Percentiles rank a stretch among this genome's conserved stretches.
Evolutionary conservation across 1,140 invertebrate species (phyloP).

Genomic region (Steinernema feltiae): DNA sequence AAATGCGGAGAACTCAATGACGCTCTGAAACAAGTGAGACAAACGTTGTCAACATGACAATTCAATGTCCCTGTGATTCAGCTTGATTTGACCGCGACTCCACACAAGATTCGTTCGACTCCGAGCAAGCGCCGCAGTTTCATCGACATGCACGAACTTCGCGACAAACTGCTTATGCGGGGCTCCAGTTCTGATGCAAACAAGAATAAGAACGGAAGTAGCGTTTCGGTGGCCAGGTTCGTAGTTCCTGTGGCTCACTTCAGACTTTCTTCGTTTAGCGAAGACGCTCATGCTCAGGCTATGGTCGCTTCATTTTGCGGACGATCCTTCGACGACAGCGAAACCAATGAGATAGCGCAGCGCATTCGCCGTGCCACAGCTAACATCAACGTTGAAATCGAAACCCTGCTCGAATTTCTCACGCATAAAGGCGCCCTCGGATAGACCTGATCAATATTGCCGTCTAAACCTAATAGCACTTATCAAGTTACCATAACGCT

Average conservation of each 20-base stretch:
- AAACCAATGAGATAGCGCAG: constrained; percentile 58
- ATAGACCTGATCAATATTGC: background rate
- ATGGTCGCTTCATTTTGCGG: constrained; percentile 58
- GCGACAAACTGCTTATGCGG: constrained; percentile 54
- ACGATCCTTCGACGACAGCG: constrained; percentile 56
- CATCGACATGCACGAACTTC: constrained; percentile 55
- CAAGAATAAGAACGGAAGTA: constrained; percentile 54
- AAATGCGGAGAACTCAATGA: constrained; percentile 58
- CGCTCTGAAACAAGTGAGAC: constrained; percentile 51
- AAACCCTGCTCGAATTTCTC: constrained; percentile 54
- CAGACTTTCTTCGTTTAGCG: constrained; percentile 40
- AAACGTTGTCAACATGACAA: background rate
- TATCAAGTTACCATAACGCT: constrained; percentile 12
- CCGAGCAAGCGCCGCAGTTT: constrained; percentile 54
- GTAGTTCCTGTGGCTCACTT: constrained; percentile 22
- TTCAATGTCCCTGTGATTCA: constrained; percentile 22
- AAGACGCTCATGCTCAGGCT: constrained; percentile 57
- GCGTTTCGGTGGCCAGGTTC: constrained; percentile 56
- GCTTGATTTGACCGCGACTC: constrained; percentile 56
- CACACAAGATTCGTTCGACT: constrained; percentile 57
- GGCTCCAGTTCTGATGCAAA: constrained; percentile 41
- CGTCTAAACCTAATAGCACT: background rate
- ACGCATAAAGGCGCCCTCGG: constrained; percentile 56
- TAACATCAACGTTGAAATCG: constrained; percentile 57
- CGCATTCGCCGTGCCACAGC: constrained; percentile 54